These are phyloP conservation scores for Clamator glandarius DNA, from an alignment of 2,797 vertebrate species.

Conservation along the genomic window DNA sequence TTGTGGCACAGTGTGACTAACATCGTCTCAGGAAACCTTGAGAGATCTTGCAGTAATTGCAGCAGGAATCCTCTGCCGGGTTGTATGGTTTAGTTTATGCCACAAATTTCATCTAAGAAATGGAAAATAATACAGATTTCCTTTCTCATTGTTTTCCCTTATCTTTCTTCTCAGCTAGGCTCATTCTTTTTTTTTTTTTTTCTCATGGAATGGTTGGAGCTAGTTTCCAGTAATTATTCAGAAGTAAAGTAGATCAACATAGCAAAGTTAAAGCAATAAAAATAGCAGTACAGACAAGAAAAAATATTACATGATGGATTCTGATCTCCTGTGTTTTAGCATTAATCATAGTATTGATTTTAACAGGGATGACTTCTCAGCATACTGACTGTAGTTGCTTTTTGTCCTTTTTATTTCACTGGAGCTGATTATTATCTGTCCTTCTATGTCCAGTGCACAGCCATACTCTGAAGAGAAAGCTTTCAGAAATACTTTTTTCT, in stretches of 20 bases:
- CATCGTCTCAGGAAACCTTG: neutral
- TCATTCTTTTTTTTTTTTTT: neutral
- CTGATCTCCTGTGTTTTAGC: constrained; percentile 18
- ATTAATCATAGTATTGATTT: constrained; percentile 69
- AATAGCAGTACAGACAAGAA: constrained; percentile 43
- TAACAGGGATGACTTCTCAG: constrained; percentile 34
- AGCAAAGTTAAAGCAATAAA: constrained; percentile 54
- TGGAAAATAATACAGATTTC: neutral
- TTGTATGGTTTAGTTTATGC: neutral
- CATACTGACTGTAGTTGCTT: neutral
- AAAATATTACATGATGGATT: constrained; percentile 62
- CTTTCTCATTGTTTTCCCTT: neutral
- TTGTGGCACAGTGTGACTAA: neutral
- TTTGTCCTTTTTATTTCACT: constrained; percentile 19
- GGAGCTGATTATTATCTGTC: constrained; percentile 3
- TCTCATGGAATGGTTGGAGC: neutral
- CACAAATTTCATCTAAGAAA: neutral
- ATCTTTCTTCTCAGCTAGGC: neutral
- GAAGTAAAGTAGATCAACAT: neutral
- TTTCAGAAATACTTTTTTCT: neutral
- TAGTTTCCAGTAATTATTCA: neutral
- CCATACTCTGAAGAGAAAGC: neutral
- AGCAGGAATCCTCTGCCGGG: neutral
- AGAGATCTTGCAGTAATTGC: neutral
- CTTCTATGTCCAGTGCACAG: neutral